Base-by-base conservation (phyloP, 64 coral and sea anemone species). In the Astreopora myriophthalma region DNA sequence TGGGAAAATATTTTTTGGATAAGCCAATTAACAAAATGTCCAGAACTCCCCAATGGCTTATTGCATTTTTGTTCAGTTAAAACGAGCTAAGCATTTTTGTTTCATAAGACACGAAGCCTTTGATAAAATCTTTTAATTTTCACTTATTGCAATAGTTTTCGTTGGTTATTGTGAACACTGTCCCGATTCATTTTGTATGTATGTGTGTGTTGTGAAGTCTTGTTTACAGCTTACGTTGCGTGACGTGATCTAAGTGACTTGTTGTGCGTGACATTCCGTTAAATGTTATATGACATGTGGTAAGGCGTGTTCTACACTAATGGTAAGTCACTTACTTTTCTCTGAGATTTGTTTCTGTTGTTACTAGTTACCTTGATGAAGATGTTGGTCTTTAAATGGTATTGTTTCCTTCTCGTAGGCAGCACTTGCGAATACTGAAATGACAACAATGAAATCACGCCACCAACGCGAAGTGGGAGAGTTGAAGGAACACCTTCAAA, bases 401-500 rank as follows among this genome's bases (percentile, higher is more conserved):
- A 16, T 31, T 74, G 5, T 23, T 32, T 68, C 25, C 7, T 79
- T 63, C 36, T 46, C 78, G 27, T 74, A 98, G 96, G 86, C 91
- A 8, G 88, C 89, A 66, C 71, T 98, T 17, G 89, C 93, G n/a
- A 95, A 90, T 13, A 98, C 96, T 22, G 96, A 98, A 74, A 71
- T 92, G 30, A 84, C 71, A 48, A 98, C 96, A 13, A 42, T 89
- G 24, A 98, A 90, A 65, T 98, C 96, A 14, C 92, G 86, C 8
- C 89, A 90, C 34, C 93, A 95, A 26, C 93, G 96, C 8, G 96
- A 98, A 24, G 40, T 95, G 20, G 37, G 49, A 23, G 96, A 98
- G 46, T 69, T 98, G 5, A 86, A 87, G 36, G 96, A 98, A 75
- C 90, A 98, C 38, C 80, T 98, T 64, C 89, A 95, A 23, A 90